Base-by-base conservation (phyloP, 2,797 vertebrate genomes). In the Pseudochaenichthys georgianus region DNA sequence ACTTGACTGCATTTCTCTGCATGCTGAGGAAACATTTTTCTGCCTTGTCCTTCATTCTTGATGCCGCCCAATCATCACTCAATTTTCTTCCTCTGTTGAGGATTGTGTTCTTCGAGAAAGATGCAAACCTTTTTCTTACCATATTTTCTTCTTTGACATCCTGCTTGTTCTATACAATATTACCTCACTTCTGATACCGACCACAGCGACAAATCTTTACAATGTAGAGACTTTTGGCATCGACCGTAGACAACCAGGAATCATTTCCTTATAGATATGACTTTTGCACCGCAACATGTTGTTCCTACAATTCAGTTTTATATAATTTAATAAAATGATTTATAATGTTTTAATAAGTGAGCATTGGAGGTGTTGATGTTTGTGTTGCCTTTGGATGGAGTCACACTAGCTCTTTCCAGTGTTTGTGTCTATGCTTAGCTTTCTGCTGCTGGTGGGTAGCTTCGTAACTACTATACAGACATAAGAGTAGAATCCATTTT, bases 11-110 rank as follows among this genome's bases (percentile, higher is more conserved):
- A 75, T 58, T 65, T 64, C 66, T 79, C 73, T 71, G 57, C 52
- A 47, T 68, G 64, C 81, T 66, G 57, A 82, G 54, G 77, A 88
- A 90, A 87, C 79, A 77, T 81, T 86, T 81, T 51, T 82, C 75
- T 61, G 48, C 71, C 65, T 87, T 58, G 62, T 80, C 78, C 73
- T 71, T 82, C 79, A 66, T 66, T 66, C 16, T 60, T 43, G 57
- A 79, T 69, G 64, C 75, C 2, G 13, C 43, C 51, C 60, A 76
- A 53, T 71, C 74, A 73, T 42, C 19, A 28, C 34, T 12, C 23
- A 13, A 51, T 23, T 51, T 64, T 73, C 23, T 54, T 62, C 42
- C 41, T 50, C 68, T 63, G 46, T 11, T 38, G n/a, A 68, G 38
- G 46, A 50, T 47, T 78, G 52, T 46, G 15, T 81, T 59, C 41